Evolutionary conservation across 2,113 vertebrate species (phyloP).

Genomic region (Poeciliopsis turrubarensis): DNA sequence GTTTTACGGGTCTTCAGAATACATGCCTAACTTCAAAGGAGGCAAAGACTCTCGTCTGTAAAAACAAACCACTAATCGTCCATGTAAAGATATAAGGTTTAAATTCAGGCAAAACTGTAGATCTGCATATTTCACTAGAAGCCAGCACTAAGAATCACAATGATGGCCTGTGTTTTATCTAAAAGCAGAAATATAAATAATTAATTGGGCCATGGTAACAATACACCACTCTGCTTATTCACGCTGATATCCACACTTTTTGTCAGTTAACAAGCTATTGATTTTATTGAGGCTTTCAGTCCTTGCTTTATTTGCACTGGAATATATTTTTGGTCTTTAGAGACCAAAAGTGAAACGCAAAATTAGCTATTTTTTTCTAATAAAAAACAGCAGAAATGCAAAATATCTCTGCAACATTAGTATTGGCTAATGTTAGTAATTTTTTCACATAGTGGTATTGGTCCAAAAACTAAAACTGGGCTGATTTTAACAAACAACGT

Average conservation of each 20-base stretch:
- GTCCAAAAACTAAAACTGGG: too few relatives aligned
- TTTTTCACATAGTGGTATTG: too few relatives aligned
- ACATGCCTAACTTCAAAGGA: slow-evolving; percentile 29
- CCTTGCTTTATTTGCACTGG: neutral
- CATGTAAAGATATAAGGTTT: slow-evolving; percentile 26
- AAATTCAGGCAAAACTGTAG: slow-evolving; percentile 16
- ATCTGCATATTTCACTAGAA: slow-evolving; percentile 34
- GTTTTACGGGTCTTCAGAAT: slow-evolving; percentile 35
- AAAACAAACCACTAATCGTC: slow-evolving; percentile 71
- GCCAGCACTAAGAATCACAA: slow-evolving; percentile 27
- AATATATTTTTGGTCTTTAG: neutral
- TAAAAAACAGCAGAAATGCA: neutral
- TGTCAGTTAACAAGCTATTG: neutral
- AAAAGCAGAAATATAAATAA: slow-evolving; percentile 74
- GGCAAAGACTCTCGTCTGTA: slow-evolving; percentile 12
- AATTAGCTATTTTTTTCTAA: neutral
- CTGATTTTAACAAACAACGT: too few relatives aligned
- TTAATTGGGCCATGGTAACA: slow-evolving; percentile 56
- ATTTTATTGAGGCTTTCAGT: neutral
- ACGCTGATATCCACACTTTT: slow-evolving; percentile 34
- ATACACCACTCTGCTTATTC: slow-evolving; percentile 34
- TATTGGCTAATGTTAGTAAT: too few relatives aligned
- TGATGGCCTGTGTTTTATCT: slow-evolving; percentile 51
- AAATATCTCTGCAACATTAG: neutral
- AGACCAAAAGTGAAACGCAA: neutral